Conservation (phyloP, 1,140 invertebrate species). For the Lepeophtheirus salmonis region DNA sequence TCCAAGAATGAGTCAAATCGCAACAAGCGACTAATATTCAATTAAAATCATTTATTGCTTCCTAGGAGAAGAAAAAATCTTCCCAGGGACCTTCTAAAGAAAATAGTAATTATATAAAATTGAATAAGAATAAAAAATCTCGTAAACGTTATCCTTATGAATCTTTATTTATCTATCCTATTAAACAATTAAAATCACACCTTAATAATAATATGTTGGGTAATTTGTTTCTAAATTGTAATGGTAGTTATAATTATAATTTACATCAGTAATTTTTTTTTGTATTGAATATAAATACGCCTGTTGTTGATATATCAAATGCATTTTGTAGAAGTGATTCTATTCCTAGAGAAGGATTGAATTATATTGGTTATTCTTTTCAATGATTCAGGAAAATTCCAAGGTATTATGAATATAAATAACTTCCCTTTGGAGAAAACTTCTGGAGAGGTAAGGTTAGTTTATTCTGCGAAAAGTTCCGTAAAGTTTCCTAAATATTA, state of each 20-base stretch:
- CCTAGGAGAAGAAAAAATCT: neutral
- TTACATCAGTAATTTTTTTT: neutral
- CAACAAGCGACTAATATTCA: neutral
- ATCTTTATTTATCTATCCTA: neutral
- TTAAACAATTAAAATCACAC: neutral
- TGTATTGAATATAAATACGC: neutral
- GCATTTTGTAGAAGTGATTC: too few species aligned
- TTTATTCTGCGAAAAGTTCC: neutral
- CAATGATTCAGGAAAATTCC: neutral
- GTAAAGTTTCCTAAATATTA: neutral
- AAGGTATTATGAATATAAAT: neutral
- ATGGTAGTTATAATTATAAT: neutral
- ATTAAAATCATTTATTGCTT: neutral
- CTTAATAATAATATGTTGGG: neutral
- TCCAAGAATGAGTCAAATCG: neutral
- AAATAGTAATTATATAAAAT: neutral
- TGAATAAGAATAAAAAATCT: neutral
- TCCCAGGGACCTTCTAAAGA: too few species aligned
- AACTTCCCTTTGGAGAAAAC: neutral
- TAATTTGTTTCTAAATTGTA: neutral
- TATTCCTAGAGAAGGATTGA: too few species aligned
- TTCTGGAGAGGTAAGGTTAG: neutral
- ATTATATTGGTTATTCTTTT: too few species aligned
- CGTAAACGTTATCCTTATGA: neutral
- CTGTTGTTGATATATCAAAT: neutral